Evolutionary conservation across 2,888 invertebrate species (phyloP).

Genomic region (Coleophora deauratella): DNA sequence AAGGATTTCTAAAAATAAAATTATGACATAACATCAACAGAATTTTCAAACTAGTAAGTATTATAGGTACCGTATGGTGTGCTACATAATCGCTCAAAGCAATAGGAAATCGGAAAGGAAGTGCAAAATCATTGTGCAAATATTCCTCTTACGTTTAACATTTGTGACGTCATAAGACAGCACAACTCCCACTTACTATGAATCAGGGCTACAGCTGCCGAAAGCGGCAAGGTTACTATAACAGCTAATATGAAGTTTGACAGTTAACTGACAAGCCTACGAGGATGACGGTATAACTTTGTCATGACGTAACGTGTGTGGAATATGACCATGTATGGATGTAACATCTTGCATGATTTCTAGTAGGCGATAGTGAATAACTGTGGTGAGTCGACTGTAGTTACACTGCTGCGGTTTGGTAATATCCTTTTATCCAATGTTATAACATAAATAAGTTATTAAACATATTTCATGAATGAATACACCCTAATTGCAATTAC

Average conservation of each 20-base stretch:
- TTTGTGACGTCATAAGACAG: constrained; percentile 22
- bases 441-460: no score
- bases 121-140: constrained; percentile 16
- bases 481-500: no score
- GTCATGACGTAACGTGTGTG: no score
- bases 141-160: constrained; percentile 16
- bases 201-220: constrained; percentile 22
- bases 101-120: constrained; percentile 5
- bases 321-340: no score
- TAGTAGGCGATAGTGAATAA: neutral
- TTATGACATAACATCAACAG: no score
- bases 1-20: no score
- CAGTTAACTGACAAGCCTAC: neutral
- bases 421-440: no score
- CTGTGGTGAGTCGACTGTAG: no score
- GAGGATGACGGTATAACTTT: neutral
- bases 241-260: constrained; percentile 9
- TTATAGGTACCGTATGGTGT: neutral
- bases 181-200: constrained; percentile 24
- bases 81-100: neutral
- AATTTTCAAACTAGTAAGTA: neutral
- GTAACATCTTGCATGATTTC: neutral
- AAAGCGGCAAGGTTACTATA: constrained; percentile 24
- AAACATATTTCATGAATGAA: no score
- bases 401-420: no score